Percentiles rank a stretch among this genome's conserved stretches.
These are phyloP conservation scores for Notarius quadriscutis DNA, from an alignment of 2,113 vertebrate genomes.

Conservation along the genomic window DNA sequence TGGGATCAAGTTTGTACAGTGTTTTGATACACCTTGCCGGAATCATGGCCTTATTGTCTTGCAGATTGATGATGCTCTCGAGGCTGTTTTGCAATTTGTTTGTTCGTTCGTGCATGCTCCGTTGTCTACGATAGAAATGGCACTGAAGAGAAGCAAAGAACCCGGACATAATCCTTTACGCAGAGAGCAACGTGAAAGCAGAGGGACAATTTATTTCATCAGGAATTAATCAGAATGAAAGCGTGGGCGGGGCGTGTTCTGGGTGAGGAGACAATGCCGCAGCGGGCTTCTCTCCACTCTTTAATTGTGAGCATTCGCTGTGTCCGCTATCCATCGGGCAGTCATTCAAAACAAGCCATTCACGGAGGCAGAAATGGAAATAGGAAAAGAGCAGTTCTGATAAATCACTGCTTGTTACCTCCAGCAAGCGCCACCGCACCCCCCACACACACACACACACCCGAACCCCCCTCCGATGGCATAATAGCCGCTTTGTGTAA, in stretches of 20 bases:
- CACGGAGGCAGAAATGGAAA: conserved; percentile 35
- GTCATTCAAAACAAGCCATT: conserved; percentile 51
- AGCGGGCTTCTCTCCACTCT: conserved; percentile 38
- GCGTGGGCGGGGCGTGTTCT: conserved; percentile 39
- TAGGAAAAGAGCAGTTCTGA: conserved; percentile 29
- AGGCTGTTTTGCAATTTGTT: conserved; percentile 13
- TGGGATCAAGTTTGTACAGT: not conserved
- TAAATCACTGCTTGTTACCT: conserved; percentile 49
- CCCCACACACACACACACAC: not conserved
- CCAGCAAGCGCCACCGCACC: conserved; percentile 11
- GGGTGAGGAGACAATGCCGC: conserved; percentile 46
- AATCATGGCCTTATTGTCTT: conserved; percentile 7
- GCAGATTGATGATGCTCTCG: not conserved
- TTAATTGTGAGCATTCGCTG: conserved; percentile 51
- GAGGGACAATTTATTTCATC: conserved; percentile 48
- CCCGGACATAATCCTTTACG: conserved; percentile 48
- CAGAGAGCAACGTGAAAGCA: conserved; percentile 39
- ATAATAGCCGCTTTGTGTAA: conserved; percentile 37
- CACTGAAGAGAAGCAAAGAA: conserved; percentile 5
- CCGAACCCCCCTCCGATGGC: not conserved
- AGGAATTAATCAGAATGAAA: conserved; percentile 58
- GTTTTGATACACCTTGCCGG: not conserved
- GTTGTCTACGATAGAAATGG: not conserved
- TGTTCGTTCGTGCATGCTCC: not conserved
- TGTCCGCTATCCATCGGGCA: conserved; percentile 47